Evolutionary conservation across 2,113 vertebrate species (phyloP), one percentile per base, ranked within the genome.

Genomic region (Erpornis zantholeuca): DNA sequence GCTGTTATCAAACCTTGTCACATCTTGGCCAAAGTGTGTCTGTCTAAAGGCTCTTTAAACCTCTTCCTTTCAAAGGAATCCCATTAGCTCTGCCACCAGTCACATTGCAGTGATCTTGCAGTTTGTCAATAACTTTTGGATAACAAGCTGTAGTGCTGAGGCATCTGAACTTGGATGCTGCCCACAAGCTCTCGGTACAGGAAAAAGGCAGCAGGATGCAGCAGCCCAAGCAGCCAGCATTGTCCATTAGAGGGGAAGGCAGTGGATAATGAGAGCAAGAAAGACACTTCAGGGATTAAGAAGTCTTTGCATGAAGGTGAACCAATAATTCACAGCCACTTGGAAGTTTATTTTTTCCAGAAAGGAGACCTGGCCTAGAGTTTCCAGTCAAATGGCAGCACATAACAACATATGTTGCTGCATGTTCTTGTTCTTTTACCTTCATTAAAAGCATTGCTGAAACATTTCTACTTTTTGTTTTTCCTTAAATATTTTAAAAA

Each of bases 111-210:
- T 70, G 75, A 90, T 93, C 87, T 86, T 88, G 57, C 70, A 54
- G 90, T 60, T 66, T 90, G 91, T 82, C 93, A 92, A 90, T 91
- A 96, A n/a, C 82, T 83, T 86, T 94, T 63, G 86, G 75, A 77
- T 88, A 93, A 80, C 60, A 88, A 94, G 90, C 59, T 90, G 75
- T 47, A 69, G 38, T 14, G 47, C n/a, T 20, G 33, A 93, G 75
- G 29, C 82, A 66, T 86, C 92, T 94, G 80, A 95, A 94, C 71
- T 66, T 8, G 31, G 70, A 73, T 56, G 42, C 33, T 66, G 63
- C 75, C 64, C 54, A 70, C 35, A 65, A 73, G 35, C 66, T 80
- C 94, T 52, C 0, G 0, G n/a, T 20, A 50, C 15, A 80, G 25
- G 45, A 18, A 64, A 86, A 79, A 76, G 21, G 19, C 23, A 68